Base-by-base conservation (phyloP, 2,888 invertebrate genomes). In the Pachymerium ferrugineum region DNA sequence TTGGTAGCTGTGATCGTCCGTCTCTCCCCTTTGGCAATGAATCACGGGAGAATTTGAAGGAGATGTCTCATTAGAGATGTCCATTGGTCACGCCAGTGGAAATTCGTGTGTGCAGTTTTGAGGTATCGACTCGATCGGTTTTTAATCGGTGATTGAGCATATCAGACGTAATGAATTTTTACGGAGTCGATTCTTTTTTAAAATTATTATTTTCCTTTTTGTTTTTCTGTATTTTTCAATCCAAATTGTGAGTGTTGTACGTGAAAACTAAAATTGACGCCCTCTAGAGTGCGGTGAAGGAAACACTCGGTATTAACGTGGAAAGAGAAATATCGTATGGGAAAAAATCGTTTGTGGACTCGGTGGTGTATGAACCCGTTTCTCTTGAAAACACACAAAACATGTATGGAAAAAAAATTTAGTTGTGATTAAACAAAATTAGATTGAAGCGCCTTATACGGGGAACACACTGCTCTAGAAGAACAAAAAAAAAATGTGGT, bases 21-120 rank as follows among this genome's bases (percentile, higher is more conserved):
- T 54, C 54, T 54, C 54, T 54, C 54, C 54, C 54, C 54, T 54
- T 54, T 54, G 54, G 54, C 54, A 54, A 54, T 54, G 54, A 54
- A 54, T 54, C 54, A 54, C 54, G 54, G 54, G 54, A n/a, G n/a
- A 54, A 38, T 22, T 54, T 54, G 54, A 54, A 54, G 54, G 54
- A 19, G 54, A 54, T 54, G 54, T 25, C 54, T 54, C 54, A 54
- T 54, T 54, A 54, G 54, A 54, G 54, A 25, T 19, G 47, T 47
- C 47, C 14, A 22, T 54, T 54, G 54, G 54, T 54, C 54, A 54
- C 19, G n/a, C 47, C 16, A n/a, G 6, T 10, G 10, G 54, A 14
- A 6, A 8, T 14, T 19, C 54, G 22, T 25, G 3, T 38, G 22
- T 54, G 19, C 54, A 10, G 25, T 22, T 54, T n/a, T n/a, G n/a